These are phyloP conservation scores for Xyrichtys novacula DNA, from an alignment of 2,797 vertebrate genomes.

Conservation along the genomic window DNA sequence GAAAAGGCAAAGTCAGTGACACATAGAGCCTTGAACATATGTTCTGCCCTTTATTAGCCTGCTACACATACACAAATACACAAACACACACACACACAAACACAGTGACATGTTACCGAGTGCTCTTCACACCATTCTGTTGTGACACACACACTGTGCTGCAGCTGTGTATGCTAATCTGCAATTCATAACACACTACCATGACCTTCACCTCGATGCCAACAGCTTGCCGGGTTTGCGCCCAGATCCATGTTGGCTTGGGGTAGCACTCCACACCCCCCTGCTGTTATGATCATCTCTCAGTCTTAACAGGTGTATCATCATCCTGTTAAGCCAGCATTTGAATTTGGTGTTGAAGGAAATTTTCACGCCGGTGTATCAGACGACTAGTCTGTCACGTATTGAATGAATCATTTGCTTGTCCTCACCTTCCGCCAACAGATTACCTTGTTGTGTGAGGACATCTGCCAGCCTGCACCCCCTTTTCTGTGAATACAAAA, in stretches of 20 bases:
- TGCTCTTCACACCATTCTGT: slow-evolving; percentile 46
- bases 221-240: slow-evolving; percentile 23
- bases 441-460: background rate
- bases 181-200: slow-evolving; percentile 52
- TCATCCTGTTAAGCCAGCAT: slow-evolving; percentile 6
- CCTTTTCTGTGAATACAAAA: background rate
- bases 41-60: slow-evolving; percentile 3
- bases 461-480: slow-evolving; percentile 3
- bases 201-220: slow-evolving; percentile 64
- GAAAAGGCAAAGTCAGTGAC: slow-evolving; percentile 36
- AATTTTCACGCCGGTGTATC: slow-evolving; percentile 18
- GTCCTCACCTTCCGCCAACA: slow-evolving; percentile 18
- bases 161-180: slow-evolving; percentile 57
- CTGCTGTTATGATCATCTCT: slow-evolving; percentile 5
- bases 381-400: slow-evolving; percentile 1
- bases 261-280: slow-evolving; percentile 3
- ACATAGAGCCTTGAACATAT: slow-evolving; percentile 32
- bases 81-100: slow-evolving; percentile 6
- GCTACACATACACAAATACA: slow-evolving; percentile 17
- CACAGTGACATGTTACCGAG: slow-evolving; percentile 26
- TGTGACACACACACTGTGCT: slow-evolving; percentile 46
- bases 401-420: slow-evolving; percentile 1
- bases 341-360: background rate
- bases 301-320: slow-evolving; percentile 10
- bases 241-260: background rate